Evolutionary conservation across 64 coral and sea anemone genomes (phyloP), one percentile per base, ranked within the genome.

Genomic region (Pachyseris speciosa): DNA sequence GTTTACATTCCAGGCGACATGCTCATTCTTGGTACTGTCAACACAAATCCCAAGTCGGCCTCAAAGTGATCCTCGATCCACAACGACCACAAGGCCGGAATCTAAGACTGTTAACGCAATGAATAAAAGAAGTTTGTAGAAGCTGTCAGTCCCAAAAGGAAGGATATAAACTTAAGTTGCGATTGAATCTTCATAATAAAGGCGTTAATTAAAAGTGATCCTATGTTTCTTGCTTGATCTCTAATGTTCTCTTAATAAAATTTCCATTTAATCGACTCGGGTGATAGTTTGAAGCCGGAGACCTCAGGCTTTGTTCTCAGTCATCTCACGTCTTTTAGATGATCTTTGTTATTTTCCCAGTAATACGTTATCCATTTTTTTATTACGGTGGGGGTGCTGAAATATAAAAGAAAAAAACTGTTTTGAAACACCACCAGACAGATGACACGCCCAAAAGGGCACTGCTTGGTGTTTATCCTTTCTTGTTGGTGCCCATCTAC

Each of bases 1-100:
- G 83, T 86, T 32, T 86, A 86, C 66, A 69, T 86, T 52, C 83
- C 83, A 36, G 83, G 44, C 39, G 83, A 71, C 64, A 86, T 86
- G 83, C 9, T 86, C 15, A 86, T n/a, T 86, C 42, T 86, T 86
- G 83, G 83, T 20, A 52, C 38, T 24, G 83, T 86, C 16, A 69
- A 50, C 64, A 70, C 65, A 34, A 85, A 27, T 11, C 70, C 70
- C 40, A 45, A 13, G n/a, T 10, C 20, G n/a, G 40, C 37, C 70
- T 2, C 70, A 41, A 45, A 74, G 70, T 74, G 70, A 74, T 37
- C 11, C 4, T 6, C 43, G 11, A 11, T 45, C 43, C 4, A 45
- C 4, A 45, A 45, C 11, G n/a, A n/a, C 5, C n/a, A 67, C 27
- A 67, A 67, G 28, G 29, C 64, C 34, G 64, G 13, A 39, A 39